Evolutionary conservation across 2,888 invertebrate genomes (phyloP), one percentile per base, ranked within the genome.

Genomic region (Epinotia bilunana): DNA sequence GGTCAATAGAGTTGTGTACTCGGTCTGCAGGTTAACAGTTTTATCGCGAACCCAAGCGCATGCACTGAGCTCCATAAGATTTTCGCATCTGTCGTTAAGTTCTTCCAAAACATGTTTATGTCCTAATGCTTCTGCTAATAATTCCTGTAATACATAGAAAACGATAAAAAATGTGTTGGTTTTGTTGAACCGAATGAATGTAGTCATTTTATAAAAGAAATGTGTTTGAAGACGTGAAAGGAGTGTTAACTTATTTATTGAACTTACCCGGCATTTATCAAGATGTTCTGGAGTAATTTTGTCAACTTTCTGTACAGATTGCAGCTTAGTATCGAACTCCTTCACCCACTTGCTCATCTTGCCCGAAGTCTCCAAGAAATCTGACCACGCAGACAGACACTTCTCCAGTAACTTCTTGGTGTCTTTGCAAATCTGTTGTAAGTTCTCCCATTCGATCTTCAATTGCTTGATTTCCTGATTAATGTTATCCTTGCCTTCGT

Each of bases 31-130:
- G 83, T 97, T 97, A 0, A 98, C 97, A 3, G 98, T 97, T 88
- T 97, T 97, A 84, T 98, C 98, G 28, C 98, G 95, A 0, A 98
- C 97, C 95, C 97, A 96, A 20, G 97, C 96, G 83, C 97, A 97
- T 46, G 98, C 97, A 83, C 97, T 97, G 68, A 97, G 95, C 86
- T 98, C 98, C 96, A 98, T 97, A 0, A 98, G 92, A 67, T 96
- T 95, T 89, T 98, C 98, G 85, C 98, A 98, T 81, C 96, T 95
- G 85, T 98, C 98, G 83, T 97, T 97, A 0, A 98, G 91, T 85
- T 97, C 97, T 92, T 98, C 98, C 79, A 98, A 93, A 20, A 96
- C 95, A 33, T 96, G 95, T 88, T 98, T 98, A 81, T 97, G 96
- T 39, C 95, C 95, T 68, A 96, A 88, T 1, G 98, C 97, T 90